Percentiles rank a stretch among this genome's conserved stretches.
Evolutionary conservation across 2,113 vertebrate species (phyloP).

Genomic region (Nansenia antarctica): DNA sequence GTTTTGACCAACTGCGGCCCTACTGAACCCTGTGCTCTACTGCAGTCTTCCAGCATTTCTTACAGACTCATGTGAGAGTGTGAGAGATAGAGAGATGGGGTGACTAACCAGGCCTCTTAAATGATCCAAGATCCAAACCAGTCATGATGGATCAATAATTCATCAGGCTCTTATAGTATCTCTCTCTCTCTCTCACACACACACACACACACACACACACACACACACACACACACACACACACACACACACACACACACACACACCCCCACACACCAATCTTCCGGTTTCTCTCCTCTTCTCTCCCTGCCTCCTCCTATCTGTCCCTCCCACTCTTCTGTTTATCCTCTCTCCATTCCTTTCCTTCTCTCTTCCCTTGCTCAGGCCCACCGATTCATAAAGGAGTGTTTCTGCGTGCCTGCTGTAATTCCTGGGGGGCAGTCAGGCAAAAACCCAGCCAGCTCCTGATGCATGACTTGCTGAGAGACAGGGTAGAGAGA

Average conservation of each 20-base stretch:
- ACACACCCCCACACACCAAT: conserved; percentile 7
- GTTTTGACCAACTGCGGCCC: background rate
- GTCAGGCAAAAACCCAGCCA: conserved; percentile 66
- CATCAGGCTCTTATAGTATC: background rate
- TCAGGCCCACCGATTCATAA: conserved; percentile 34
- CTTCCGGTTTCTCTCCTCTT: conserved; percentile 8
- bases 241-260: too few relatives aligned
- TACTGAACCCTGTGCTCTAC: background rate
- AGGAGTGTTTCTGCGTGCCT: conserved; percentile 55
- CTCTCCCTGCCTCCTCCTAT: conserved; percentile 1
- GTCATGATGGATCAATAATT: background rate
- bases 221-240: too few relatives aligned
- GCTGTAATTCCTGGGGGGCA: conserved; percentile 73
- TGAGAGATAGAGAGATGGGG: background rate
- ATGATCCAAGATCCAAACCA: conserved; percentile 1
- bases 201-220: conserved; percentile 9
- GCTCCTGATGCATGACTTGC: conserved; percentile 54
- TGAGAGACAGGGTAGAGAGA: conserved; percentile 15
- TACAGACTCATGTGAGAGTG: background rate
- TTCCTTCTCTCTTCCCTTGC: background rate
- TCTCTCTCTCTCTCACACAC: too few relatives aligned
- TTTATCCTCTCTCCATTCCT: background rate
- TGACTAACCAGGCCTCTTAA: background rate
- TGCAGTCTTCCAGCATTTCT: background rate
- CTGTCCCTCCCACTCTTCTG: conserved; percentile 12